Conservation (phyloP, 2,113 vertebrate genomes). For the Columbina picui region DNA sequence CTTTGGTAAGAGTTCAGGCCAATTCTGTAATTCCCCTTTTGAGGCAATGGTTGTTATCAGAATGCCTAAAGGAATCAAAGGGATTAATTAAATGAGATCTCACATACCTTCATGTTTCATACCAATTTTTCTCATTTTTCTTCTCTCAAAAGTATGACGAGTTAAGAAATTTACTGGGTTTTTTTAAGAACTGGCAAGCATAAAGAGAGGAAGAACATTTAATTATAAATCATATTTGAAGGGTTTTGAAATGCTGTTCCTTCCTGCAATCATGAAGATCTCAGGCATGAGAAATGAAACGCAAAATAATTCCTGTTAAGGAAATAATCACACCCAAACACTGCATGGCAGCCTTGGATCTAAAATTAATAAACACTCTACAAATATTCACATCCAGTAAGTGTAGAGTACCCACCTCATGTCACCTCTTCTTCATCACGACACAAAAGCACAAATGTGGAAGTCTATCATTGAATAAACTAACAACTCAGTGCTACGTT, state of each 20-base stretch:
- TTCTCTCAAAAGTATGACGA: neutral
- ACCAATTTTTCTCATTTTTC: neutral
- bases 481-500: neutral
- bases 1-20: slow-evolving; percentile 96
- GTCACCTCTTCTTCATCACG: neutral
- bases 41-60: slow-evolving; percentile 98
- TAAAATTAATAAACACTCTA: neutral
- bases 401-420: neutral
- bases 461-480: neutral
- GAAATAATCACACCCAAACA: neutral
- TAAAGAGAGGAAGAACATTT: neutral
- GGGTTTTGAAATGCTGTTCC: neutral
- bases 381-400: neutral
- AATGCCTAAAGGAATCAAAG: slow-evolving; percentile 79
- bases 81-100: neutral
- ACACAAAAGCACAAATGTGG: neutral
- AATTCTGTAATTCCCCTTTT: slow-evolving; percentile 95
- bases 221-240: neutral
- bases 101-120: neutral
- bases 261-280: neutral
- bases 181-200: neutral
- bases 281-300: neutral
- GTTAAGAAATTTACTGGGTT: neutral
- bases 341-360: neutral
- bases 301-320: neutral